Conservation (phyloP, 2,113 vertebrate species). For the Ceyx melanurus region DNA sequence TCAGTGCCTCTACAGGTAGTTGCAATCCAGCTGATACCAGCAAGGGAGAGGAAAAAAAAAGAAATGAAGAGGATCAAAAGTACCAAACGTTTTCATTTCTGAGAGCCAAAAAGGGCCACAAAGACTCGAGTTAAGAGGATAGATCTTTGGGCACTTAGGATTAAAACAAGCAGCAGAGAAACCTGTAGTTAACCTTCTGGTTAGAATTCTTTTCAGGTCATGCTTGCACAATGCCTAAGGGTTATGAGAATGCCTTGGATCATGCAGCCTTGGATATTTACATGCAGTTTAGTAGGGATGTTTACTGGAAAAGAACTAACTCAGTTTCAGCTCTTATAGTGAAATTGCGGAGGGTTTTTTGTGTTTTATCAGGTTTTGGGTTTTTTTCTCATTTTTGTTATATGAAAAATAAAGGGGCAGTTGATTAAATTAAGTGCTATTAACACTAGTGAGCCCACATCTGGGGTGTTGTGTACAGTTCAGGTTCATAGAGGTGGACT, state of each 20-base stretch:
- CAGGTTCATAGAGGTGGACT: background rate
- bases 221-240: background rate
- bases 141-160: background rate
- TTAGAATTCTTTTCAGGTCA: background rate
- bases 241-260: background rate
- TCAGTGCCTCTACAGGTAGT: background rate
- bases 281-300: background rate
- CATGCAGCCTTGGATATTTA: background rate
- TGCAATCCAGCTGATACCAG: background rate
- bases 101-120: background rate
- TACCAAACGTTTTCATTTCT: background rate
- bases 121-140: background rate
- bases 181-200: background rate
- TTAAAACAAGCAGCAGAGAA: background rate
- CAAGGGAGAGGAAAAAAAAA: fast-evolving
- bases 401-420: background rate
- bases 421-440: background rate
- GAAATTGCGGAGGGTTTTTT: background rate
- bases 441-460: background rate
- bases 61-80: background rate
- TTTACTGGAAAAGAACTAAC: background rate
- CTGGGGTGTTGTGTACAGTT: too few species aligned
- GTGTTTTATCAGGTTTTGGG: background rate
- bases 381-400: background rate
- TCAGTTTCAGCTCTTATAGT: background rate